phyloP scores from a whole-genome alignment of 37 sponge, comb jelly and placozoan species.

The Ianthella basta region DNA sequence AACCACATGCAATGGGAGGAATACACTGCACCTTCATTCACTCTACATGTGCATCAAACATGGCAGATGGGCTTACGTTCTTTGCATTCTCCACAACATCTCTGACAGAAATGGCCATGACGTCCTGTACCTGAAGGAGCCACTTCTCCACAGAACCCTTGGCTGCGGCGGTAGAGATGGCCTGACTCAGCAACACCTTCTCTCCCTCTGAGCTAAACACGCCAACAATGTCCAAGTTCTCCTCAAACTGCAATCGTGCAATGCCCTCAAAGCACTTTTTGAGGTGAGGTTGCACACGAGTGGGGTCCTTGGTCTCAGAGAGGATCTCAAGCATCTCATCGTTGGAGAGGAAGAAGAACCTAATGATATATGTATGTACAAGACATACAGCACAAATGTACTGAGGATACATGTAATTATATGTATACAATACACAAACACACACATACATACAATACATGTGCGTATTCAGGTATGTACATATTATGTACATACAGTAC shows the following conservation, averaged over 20 bases:
- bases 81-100: constrained; percentile 81
- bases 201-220: constrained; percentile 98
- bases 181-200: constrained; percentile 86
- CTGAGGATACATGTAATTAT: no score
- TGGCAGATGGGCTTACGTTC: constrained; percentile 55
- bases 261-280: constrained; percentile 99
- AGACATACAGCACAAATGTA: no score
- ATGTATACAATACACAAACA: no score
- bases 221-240: constrained; percentile 86
- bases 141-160: constrained; percentile 99
- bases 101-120: constrained; percentile 80
- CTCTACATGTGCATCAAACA: no score
- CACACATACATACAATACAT: not conserved
- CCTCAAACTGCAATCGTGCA: constrained; percentile 83
- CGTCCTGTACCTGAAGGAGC: constrained; percentile 96
- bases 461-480: not conserved
- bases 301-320: constrained; percentile 99
- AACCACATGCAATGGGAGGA: no score
- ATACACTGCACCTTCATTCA: not conserved
- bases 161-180: constrained; percentile 94
- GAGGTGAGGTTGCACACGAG: constrained; percentile 97
- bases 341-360: constrained; percentile 99
- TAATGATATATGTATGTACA: no score
- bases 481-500: constrained; percentile 17
- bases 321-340: constrained; percentile 99